Percentiles rank a stretch among this genome's conserved stretches.
These are phyloP conservation scores for Sphaeramia orbicularis DNA, from an alignment of 2,797 vertebrate species.

Conservation along the genomic window DNA sequence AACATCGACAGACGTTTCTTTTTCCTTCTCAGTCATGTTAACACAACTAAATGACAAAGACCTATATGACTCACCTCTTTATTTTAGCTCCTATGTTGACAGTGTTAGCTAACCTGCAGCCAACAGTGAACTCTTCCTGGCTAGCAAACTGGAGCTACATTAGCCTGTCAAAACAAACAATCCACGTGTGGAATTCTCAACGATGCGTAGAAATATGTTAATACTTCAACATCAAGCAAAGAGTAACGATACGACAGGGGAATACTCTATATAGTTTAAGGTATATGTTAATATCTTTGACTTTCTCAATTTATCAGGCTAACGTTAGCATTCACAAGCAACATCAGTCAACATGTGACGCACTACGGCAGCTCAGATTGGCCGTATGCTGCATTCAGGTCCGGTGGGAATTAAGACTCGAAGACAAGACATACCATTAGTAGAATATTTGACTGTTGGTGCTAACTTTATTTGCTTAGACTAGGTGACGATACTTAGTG, in stretches of 20 bases:
- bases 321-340: slow-evolving; percentile 58
- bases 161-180: slow-evolving; percentile 50
- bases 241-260: neutral
- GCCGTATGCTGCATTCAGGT: slow-evolving; percentile 44
- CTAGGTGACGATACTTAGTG: neutral
- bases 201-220: neutral
- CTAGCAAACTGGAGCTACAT: slow-evolving; percentile 58
- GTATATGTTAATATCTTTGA: slow-evolving; percentile 6
- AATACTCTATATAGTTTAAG: neutral
- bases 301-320: slow-evolving; percentile 41
- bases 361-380: slow-evolving; percentile 74
- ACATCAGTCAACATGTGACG: slow-evolving; percentile 74
- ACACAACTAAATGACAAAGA: neutral
- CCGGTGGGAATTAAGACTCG: too few species aligned
- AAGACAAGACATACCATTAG: too few species aligned
- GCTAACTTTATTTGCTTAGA: too few species aligned
- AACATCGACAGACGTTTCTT: neutral
- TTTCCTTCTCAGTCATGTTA: neutral
- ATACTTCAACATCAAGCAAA: slow-evolving; percentile 1
- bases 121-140: slow-evolving; percentile 63
- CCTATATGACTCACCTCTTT: slow-evolving; percentile 69
- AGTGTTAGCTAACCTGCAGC: slow-evolving; percentile 59
- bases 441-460: too few species aligned
- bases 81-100: slow-evolving; percentile 60
- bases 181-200: slow-evolving; percentile 9